Evolutionary conservation across 2,797 vertebrate species (phyloP), one percentile per base, ranked within the genome.

Genomic region (Spondyliosoma cantharus): DNA sequence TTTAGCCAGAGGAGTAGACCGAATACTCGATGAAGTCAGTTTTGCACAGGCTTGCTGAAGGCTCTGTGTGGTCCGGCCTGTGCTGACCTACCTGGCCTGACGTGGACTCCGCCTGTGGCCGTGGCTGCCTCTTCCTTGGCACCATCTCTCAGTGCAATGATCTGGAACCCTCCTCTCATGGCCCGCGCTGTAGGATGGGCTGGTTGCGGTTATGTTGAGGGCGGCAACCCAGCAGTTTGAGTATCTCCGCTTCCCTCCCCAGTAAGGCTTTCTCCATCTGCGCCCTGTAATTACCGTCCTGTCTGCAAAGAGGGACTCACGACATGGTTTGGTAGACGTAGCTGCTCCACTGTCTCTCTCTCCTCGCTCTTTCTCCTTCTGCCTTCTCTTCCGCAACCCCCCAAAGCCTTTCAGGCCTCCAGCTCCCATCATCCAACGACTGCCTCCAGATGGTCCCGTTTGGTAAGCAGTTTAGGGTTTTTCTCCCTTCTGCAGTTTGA

Each of bases 261-360:
- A 77, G 89, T 90, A 73, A 73, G 82, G 85, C 85, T 86, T 77
- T 86, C 90, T 88, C 76, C 77, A 69, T 70, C 77, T 76, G 77
- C 57, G 80, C 93, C 92, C 93, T 96, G 93, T 96, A 96, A 95
- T 96, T 95, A 95, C 80, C 50, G 53, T 67, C 85, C 83, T 74
- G 87, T 74, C 83, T 86, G 68, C 81, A 84, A 74, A 89, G 82
- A 80, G 80, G 66, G 82, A 88, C 92, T 86, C 89, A 86, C 85
- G 78, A 69, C 91, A 89, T 80, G 89, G 89, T 90, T 89, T 87
- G 32, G 60, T 80, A 74, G 84, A 83, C 58, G 42, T 58, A 83
- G 84, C 81, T 78, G 58, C 82, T 79, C 63, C 32, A 3, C 80
- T 76, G 64, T 82, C 50, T 87, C 61, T 66, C 75, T 64, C 42